Percentiles rank a stretch among this genome's conserved stretches.
These are phyloP conservation scores for Drosophila bunnanda DNA, from an alignment of 2,888 invertebrate genomes.

Conservation along the genomic window DNA sequence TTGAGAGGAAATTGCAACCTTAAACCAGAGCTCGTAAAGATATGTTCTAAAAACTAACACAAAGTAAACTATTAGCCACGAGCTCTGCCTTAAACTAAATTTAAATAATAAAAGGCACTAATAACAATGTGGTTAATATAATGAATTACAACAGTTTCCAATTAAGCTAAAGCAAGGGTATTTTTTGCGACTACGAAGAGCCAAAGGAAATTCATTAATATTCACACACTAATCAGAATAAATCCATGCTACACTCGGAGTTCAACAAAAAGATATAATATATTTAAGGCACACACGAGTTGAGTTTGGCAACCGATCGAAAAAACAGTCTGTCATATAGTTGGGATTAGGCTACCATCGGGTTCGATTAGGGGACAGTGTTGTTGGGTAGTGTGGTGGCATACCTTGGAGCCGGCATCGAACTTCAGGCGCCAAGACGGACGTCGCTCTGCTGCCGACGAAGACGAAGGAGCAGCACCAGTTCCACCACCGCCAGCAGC, in stretches of 20 bases:
- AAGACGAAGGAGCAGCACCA: conserved; percentile 49
- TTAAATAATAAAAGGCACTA: conserved; percentile 8
- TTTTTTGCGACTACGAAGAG: background rate
- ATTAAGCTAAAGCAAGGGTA: conserved; percentile 8
- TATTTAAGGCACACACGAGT: conserved; percentile 10
- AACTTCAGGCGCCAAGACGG: conserved; percentile 96
- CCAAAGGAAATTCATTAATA: conserved; percentile 2
- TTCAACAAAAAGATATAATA: conserved; percentile 12
- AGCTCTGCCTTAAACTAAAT: background rate
- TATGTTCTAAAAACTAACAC: background rate
- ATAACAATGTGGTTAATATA: conserved; percentile 7
- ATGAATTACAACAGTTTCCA: conserved; percentile 5
- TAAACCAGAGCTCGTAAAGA: background rate
- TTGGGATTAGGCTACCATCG: conserved; percentile 34
- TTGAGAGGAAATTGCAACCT: background rate
- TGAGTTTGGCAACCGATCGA: conserved; percentile 19
- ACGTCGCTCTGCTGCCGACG: conserved; percentile 88
- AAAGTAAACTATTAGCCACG: background rate
- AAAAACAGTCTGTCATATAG: conserved; percentile 19
- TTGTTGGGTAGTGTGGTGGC: conserved; percentile 57
- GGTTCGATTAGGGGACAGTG: conserved; percentile 29
- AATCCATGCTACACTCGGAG: conserved; percentile 49
- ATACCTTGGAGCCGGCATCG: conserved; percentile 95
- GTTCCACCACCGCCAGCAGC: conserved; percentile 43
- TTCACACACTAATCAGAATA: conserved; percentile 23